Base-by-base conservation (phyloP, 2,797 vertebrate species). In the Malurus leucopterus region DNA sequence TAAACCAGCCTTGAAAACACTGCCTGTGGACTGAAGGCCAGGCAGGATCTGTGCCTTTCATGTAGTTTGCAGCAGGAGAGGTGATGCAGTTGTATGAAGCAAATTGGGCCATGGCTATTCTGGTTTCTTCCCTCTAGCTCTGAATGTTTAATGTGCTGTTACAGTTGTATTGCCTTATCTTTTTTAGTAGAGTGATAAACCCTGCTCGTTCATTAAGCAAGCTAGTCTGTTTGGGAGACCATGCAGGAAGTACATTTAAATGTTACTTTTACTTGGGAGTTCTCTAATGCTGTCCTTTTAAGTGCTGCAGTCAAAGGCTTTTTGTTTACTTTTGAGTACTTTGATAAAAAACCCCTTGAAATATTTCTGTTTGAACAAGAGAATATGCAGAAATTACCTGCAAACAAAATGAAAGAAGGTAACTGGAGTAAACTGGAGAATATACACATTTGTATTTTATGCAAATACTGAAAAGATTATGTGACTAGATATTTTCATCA, bases 181-280 rank as follows among this genome's bases (percentile, higher is more conserved):
- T 38, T 86, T 91, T 84, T 68, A 79, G 73, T 84, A 76, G 64
- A 73, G 83, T 88, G 92, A 92, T 95, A 94, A 93, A 93, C 76
- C 43, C 61, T 84, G 53, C 64, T 84, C 77, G 88, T 93, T 88
- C 57, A 64, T 88, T 86, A 82, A 53, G 53, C 74, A 53, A 58
- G 9, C 50, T 40, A 51, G 34, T 79, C 74, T 71, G 64, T 77
- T 90, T 70, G 80, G 74, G 87, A 88, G 74, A 86, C 68, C 22
- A 1, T 70, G 65, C 76, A 90, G 82, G 80, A 92, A 89, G 77
- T 93, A 65, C 50, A 55, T 91, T 90, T 89, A 95, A 95, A 84
- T 92, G 81, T 86, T 92, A 55, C 69, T 91, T 92, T 92, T 86
- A 80, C 71, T 61, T 79, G 14, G 47, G 77, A 86, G 80, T 79